Conservation (phyloP, 2,888 invertebrate genomes). For the Stegophylla sp. region DNA sequence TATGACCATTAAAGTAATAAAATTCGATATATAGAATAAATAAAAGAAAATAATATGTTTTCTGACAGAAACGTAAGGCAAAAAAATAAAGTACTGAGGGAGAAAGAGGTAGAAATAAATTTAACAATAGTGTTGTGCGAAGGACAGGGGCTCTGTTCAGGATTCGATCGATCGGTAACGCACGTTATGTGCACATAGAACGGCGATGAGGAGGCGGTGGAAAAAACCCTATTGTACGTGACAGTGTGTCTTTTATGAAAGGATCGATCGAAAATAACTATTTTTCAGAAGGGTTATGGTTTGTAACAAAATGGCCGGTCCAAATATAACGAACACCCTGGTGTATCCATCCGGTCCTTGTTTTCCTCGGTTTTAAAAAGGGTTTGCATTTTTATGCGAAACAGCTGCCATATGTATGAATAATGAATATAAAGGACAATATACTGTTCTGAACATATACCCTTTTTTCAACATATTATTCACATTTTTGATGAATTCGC, state of each 20-base stretch:
- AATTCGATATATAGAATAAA: constrained; percentile 52
- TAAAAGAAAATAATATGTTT: constrained; percentile 44
- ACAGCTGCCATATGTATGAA: constrained; percentile 47
- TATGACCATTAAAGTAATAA: constrained; percentile 40
- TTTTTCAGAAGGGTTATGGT: constrained; percentile 59
- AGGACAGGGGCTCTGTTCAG: constrained; percentile 41
- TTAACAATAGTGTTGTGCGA: constrained; percentile 57
- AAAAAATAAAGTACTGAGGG: constrained; percentile 39
- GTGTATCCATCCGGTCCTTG: constrained; percentile 54
- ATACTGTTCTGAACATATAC: constrained; percentile 37
- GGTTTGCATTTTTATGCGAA: constrained; percentile 53
- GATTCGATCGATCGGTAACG: constrained; percentile 58
- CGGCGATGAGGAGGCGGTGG: constrained; percentile 40
- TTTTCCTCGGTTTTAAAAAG: constrained; percentile 54
- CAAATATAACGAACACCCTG: constrained; percentile 51
- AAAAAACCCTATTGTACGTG: constrained; percentile 59
- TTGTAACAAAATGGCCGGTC: constrained; percentile 59
- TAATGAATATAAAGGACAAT: constrained; percentile 53
- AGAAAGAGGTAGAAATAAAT: constrained; percentile 58
- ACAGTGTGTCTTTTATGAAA: constrained; percentile 59
- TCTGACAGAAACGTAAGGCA: constrained; percentile 25
- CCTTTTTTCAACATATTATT: constrained; percentile 44
- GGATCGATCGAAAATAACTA: constrained; percentile 59
- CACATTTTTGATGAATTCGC: constrained; percentile 49
- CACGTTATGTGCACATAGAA: constrained; percentile 27